Base-by-base conservation (phyloP, 2,888 invertebrate species). In the Cantharis rustica region DNA sequence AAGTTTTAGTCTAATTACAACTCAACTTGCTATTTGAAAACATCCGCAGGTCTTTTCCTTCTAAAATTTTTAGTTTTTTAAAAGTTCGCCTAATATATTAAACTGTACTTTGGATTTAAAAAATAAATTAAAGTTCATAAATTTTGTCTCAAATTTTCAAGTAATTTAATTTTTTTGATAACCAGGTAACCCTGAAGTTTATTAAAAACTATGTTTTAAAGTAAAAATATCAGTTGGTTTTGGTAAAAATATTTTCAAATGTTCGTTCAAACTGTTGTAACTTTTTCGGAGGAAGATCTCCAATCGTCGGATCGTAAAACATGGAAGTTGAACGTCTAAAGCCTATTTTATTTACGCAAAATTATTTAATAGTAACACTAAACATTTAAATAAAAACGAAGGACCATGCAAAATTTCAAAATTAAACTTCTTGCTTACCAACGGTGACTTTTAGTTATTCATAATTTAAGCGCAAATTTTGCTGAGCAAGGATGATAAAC, bases 401-500 rank as follows among this genome's bases (percentile, higher is more conserved):
- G 47, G 47, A n/a, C 47, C 47, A n/a, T n/a, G 47, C n/a, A 47
- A 47, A 47, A 47, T 47, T n/a, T n/a, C 47, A 31, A 73, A 61
- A 26, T 61, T 27, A 27, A 72, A 79, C 79, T 79, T 80, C 79
- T 77, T 81, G 82, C 82, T 81, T 82, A 80, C 80, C 81, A 79
- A 82, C 69, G 78, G 77, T 79, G 81, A 80, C 79, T 80, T 79
- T 47, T 47, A n/a, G 47, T 47, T 47, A 47, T 47, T 47, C n/a
- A 47, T 47, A 47, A 47, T 47, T 47, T 47, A 47, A 74, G 73
- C 70, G 63, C 69, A 74, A 77, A 79, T 71, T 75, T 75, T 80
- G 81, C 81, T 79, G 81, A 80, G 80, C 81, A 79, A 81, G 76
- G 81, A 81, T 81, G 79, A 81, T 77, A 70, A 73, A 61, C 75